Evolutionary conservation across 2,797 vertebrate species (phyloP).

Genomic region (Pipistrellus pygmaeus): DNA sequence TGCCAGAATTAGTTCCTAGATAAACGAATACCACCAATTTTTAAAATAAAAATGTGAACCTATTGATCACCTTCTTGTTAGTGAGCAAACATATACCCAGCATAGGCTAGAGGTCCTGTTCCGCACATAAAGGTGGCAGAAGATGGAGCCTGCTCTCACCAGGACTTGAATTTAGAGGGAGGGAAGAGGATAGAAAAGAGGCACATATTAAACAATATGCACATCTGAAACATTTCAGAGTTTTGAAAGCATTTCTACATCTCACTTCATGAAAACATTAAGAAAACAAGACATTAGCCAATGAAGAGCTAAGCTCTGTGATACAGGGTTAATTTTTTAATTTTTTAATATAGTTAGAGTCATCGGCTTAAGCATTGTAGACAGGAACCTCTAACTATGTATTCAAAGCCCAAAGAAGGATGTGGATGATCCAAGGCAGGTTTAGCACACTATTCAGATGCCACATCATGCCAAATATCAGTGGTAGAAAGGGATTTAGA

Average conservation of each 20-base stretch:
- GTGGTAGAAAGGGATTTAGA: background rate
- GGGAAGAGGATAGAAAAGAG: background rate
- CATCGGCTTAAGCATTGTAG: background rate
- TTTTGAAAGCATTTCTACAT: slow-evolving; percentile 29
- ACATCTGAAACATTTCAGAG: background rate
- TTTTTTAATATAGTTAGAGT: background rate
- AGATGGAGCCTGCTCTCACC: background rate
- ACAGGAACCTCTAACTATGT: background rate
- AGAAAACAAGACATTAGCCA: background rate
- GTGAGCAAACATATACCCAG: background rate
- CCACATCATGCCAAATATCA: background rate
- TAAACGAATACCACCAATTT: background rate
- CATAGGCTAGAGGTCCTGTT: background rate
- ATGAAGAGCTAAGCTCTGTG: background rate
- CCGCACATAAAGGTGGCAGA: background rate
- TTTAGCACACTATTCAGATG: background rate
- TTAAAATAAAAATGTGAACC: background rate
- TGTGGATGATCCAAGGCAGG: background rate
- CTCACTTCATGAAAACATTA: slow-evolving; percentile 26
- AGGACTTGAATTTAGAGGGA: background rate
- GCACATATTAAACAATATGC: background rate
- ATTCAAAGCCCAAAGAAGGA: background rate
- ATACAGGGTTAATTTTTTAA: background rate
- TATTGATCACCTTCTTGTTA: background rate
- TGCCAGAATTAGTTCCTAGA: background rate